A percentile compares a stretch with the other conserved stretches of the same genome.
phyloP scores from a whole-genome alignment of 35 echinoderm and acorn worm species.

The Ophiothrix spiculata region DNA sequence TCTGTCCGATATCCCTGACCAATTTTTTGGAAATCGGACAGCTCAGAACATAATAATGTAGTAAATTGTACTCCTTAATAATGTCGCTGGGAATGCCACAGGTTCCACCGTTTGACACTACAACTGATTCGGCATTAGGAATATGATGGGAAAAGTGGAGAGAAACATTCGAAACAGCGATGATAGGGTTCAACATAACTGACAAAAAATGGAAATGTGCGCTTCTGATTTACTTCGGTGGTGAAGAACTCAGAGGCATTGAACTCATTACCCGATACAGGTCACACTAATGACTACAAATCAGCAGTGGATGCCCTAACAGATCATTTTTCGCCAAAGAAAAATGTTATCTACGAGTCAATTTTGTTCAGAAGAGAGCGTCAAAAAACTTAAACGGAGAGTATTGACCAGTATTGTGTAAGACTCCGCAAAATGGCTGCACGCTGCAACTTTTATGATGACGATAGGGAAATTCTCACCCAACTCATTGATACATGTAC shows the following conservation, averaged over 20 bases:
- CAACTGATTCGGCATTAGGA: conserved; percentile 7
- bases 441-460: conserved; percentile 59
- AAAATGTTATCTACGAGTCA: conserved; percentile 51
- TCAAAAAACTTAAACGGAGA: conserved; percentile 48
- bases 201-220: conserved; percentile 28
- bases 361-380: conserved; percentile 55
- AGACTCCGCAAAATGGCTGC: conserved; percentile 35
- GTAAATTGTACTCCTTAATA: too few species aligned
- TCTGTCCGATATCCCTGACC: too few species aligned
- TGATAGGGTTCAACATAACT: conserved; percentile 57
- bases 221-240: conserved; percentile 45
- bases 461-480: conserved; percentile 25
- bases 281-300: conserved; percentile 36
- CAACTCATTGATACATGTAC: conserved; percentile 60
- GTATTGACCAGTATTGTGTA: conserved; percentile 50
- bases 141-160: conserved; percentile 43
- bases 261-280: conserved; percentile 37
- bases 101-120: conserved; percentile 36
- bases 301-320: conserved; percentile 34
- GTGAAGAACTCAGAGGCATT: conserved; percentile 39
- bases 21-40: too few species aligned
- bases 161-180: conserved; percentile 35
- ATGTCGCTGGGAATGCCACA: too few species aligned
- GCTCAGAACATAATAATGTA: too few species aligned
- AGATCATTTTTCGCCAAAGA: conserved; percentile 6